Base-by-base conservation (phyloP, 2,797 vertebrate genomes). In the Gymnoscopelus microlampas region DNA sequence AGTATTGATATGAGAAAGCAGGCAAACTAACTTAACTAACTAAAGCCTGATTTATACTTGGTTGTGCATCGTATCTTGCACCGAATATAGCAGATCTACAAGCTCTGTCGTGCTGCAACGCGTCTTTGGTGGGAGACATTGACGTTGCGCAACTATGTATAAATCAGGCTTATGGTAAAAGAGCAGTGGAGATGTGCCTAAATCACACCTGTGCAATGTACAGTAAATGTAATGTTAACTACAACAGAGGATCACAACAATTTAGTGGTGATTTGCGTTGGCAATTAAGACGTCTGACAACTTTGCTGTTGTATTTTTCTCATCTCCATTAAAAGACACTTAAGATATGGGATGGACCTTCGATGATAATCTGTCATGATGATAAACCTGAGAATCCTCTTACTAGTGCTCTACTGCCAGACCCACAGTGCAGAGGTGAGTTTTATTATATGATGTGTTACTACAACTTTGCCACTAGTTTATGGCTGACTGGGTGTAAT, bases 371-470 rank as follows among this genome's bases (percentile, higher is more conserved):
- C 2, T 53, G 44, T 61, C 77, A 77, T 19, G 19, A 19, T 19
- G 19, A 19, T 19, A 19, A 19, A 32, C 9, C 60, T 48, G 71
- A 70, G 23, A 15, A 58, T 68, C 59, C 68, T 71, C 57, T 73
- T 7, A 10, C 60, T 15, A 4, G 26, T 2, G 64, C 69, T 55
- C 59, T 73, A 4, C 44, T 75, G 19, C 63, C 66, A 53, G 51
- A 70, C 3, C 1, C 9, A 12, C 54, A 85, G 63, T 54, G 61
- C 23, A 68, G 66, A 79, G 87, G 91, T 90, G 82, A 79, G 53
- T 51, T 2, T 59, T 14, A 60, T 5, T 32, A 29, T 57, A 51
- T 53, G 2, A n/a, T 23, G 59, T 61, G 3, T 23, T 6, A 53
- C 53, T 54, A 9, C 23, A 53, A 57, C 12, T 6, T 44, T 44